A percentile compares a stretch with the other conserved stretches of the same genome.
phyloP scores from a whole-genome alignment of 2,113 vertebrate genomes.

The Siniperca knerii region DNA sequence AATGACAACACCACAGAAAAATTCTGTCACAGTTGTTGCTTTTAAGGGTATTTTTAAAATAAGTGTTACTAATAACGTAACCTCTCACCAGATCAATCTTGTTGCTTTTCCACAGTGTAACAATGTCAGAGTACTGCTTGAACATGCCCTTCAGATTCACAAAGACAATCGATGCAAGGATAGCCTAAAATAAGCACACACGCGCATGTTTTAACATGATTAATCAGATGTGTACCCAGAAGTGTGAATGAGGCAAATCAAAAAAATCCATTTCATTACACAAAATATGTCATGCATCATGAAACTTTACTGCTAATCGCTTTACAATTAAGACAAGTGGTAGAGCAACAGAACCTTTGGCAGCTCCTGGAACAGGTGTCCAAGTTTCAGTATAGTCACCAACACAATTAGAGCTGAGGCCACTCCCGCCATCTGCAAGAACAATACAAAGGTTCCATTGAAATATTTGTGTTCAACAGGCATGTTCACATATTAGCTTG shows the following conservation, averaged over 20 bases:
- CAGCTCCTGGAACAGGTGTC: slow-evolving; percentile 91
- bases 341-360: slow-evolving; percentile 88
- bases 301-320: not conserved
- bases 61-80: not conserved
- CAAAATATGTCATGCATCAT: not conserved
- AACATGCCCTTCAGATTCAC: slow-evolving; percentile 96
- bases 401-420: slow-evolving; percentile 90
- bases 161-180: slow-evolving; percentile 90
- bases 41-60: not conserved
- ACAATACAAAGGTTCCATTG: not conserved
- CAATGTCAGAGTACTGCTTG: slow-evolving; percentile 89
- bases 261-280: slow-evolving; percentile 2
- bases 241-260: not conserved
- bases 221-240: not conserved
- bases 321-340: not conserved
- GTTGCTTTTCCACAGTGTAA: slow-evolving; percentile 89
- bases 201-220: not conserved
- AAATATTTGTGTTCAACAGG: not conserved
- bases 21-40: not conserved
- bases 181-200: slow-evolving; percentile 83
- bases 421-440: slow-evolving; percentile 88
- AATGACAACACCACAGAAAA: not conserved
- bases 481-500: not conserved
- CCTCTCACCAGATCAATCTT: slow-evolving; percentile 90
- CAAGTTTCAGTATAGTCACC: slow-evolving; percentile 92